phyloP scores from a whole-genome alignment of 2,888 invertebrate species.

The Zelleria hepariella region DNA sequence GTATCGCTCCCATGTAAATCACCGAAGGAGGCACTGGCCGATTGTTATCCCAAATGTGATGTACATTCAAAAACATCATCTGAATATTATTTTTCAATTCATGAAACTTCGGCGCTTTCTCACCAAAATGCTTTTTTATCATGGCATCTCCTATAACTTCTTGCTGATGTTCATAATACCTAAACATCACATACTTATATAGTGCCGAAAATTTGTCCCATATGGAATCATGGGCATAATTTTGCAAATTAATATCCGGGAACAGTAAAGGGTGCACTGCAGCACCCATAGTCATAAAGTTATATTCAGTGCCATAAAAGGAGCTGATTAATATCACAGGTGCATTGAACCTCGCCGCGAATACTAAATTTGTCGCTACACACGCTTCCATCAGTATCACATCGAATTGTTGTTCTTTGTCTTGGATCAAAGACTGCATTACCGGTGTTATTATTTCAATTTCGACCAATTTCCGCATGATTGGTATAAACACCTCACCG shows the following conservation, averaged over 20 bases:
- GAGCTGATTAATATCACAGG: constrained; percentile 3
- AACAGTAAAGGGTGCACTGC: not conserved
- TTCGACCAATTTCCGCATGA: not conserved
- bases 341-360: not conserved
- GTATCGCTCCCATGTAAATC: constrained; percentile 1
- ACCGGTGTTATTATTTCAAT: not conserved
- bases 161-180: not conserved
- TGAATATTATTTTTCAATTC: not conserved
- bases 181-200: not conserved
- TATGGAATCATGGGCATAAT: not conserved
- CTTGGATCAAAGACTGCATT: not conserved
- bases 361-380: not conserved
- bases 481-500: not conserved
- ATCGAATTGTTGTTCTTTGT: constrained; percentile 2
- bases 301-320: not conserved
- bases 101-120: not conserved
- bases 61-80: constrained; percentile 7
- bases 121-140: not conserved
- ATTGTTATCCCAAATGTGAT: constrained; percentile 5
- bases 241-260: not conserved
- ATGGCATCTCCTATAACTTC: not conserved
- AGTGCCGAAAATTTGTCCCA: not conserved
- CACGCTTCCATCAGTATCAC: not conserved
- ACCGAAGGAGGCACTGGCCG: constrained; percentile 2
- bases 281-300: not conserved